A percentile compares a stretch with the other conserved stretches of the same genome.
phyloP scores from a whole-genome alignment of 2,888 invertebrate genomes.

The Luperina testacea region DNA sequence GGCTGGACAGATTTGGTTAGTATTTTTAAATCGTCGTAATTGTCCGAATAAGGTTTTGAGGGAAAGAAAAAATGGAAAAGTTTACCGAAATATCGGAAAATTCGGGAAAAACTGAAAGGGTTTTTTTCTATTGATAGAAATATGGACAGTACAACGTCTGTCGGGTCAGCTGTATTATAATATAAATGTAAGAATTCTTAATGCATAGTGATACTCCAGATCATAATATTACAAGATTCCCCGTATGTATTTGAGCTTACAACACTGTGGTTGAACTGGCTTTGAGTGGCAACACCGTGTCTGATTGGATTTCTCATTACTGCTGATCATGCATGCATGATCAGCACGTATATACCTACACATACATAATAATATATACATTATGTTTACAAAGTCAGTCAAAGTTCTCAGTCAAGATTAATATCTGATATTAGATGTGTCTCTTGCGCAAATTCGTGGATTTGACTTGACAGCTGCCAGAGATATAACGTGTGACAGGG shows the following conservation, averaged over 20 bases:
- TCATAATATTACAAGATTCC: background rate
- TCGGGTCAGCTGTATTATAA: background rate
- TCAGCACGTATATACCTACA: constrained; percentile 7
- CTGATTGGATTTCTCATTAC: constrained; percentile 39
- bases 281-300: constrained; percentile 14
- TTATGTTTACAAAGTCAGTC: constrained; percentile 17
- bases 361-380: background rate
- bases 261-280: constrained; percentile 21
- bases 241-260: constrained; percentile 1
- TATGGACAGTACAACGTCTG: no score
- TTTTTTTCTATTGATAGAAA: background rate
- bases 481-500: constrained; percentile 5
- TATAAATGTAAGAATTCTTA: background rate
- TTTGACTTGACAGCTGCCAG: constrained; percentile 40
- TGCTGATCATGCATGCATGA: constrained; percentile 15
- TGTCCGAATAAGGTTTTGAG: background rate
- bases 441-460: constrained; percentile 7
- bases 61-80: background rate
- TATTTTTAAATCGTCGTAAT: background rate
- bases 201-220: no score
- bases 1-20: background rate
- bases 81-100: background rate
- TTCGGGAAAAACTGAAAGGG: background rate
- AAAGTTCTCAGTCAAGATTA: constrained; percentile 16
- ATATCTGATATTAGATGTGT: constrained; percentile 16